Base-by-base conservation (phyloP, 1,140 invertebrate species). In the Heliconius melpomene region DNA sequence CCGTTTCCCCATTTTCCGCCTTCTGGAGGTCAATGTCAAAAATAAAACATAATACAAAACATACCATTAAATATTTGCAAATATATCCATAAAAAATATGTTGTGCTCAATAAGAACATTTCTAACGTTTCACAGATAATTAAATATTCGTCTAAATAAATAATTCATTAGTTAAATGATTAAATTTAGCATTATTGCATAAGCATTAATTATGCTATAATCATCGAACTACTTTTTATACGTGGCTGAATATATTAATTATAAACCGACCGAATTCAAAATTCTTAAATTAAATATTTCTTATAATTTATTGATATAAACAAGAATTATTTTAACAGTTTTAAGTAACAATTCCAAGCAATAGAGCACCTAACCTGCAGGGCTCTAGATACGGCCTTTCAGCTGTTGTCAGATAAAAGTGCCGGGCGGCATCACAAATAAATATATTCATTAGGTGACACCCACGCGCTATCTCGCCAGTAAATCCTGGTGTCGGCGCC, bases 381-480 rank as follows among this genome's bases (percentile, higher is more conserved):
- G 74, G 72, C 78, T 83, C 81, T 78, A 85, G 86, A 90, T 90
- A 90, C 85, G 81, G 86, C 86, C 82, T 88, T 79, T 79, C 84
- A 88, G 90, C 79, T 86, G 88, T 89, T 88, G 78, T 80, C 84
- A 88, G 91, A 93, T 92, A 93, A 93, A 94, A 88, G 92, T 87
- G 89, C 87, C 87, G 86, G 79, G 81, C 87, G 83, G 85, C 82
- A 81, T 86, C 82, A 90, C 87, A 93, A 94, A 92, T 93, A 93
- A 94, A 92, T 94, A 93, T 94, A 92, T 93, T 94, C 93, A 94
- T 94, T 94, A 94, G 91, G 88, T 88, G 89, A 93, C 91, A 92
- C 93, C 91, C 89, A 93, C 92, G 87, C 89, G 79, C 80, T 91
- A 92, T 92, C 91, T 88, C 82, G 88, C 83, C 89, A 92, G 88